Evolutionary conservation across 2,113 vertebrate genomes (phyloP), one percentile per base, ranked within the genome.

Genomic region (Hippopotamus amphibius): DNA sequence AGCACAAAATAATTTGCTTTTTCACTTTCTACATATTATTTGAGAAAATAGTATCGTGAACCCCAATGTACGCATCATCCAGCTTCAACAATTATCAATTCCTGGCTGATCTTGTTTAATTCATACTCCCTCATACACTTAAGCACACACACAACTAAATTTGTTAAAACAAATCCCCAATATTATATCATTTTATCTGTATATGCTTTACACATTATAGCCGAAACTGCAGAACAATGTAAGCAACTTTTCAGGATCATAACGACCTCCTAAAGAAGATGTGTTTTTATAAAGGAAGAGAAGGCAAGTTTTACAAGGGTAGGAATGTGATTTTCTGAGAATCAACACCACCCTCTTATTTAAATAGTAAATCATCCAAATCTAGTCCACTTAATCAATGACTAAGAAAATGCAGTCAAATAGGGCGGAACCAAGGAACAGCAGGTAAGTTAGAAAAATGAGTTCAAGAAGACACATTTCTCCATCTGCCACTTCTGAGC

Each of bases 291-390:
- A 89, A 82, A 21, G 30, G 37, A 90, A 55, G 63, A 84, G 48
- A 76, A 95, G 43, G 33, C 15, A 69, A 22, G 2, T 87, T 96
- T 87, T 69, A 84, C 24, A 87, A 79, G 79, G 65, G 72, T 61
- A 26, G 28, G 33, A 94, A 94, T 72, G 63, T 24, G 37, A 83
- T 92, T 96, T 97, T 93, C 53, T 85, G n/a, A 96, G 14, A 81
- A 46, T 76, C 30, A 83, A 81, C 48, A 79, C 13, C 19, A 46
- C 33, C 26, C 41, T 95, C 43, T 92, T 85, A 83, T 74, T 90
- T 59, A 66, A 61, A 76, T 5, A 71, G n/a, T 37, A 90, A 77
- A 77, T 50, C 24, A 88, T 90, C 69, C 41, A n/a, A 90, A 83
- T 79, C 30, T 86, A 85, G 55, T 72, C 63, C 22, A 86, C 43